Evolutionary conservation across 2,113 vertebrate species (phyloP).

Genomic region (Oryctolagus cuniculus): mOryCun1.1 NC_091437.1:56409001-56409500

Average conservation of each 20-base stretch:
- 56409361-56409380: not conserved
- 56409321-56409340: not conserved
- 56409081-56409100: no score
- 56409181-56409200: not conserved
- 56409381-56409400: not conserved
- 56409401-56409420: not conserved
- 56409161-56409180: not conserved
- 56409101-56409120: not conserved
- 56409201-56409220: not conserved
- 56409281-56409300: not conserved
- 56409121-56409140: not conserved
- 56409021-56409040: not conserved
- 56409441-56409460: not conserved
- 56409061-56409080: not conserved
- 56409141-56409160: not conserved
- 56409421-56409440: not conserved
- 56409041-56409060: not conserved
- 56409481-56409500: not conserved
- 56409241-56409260: not conserved
- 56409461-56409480: not conserved
- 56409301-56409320: not conserved
- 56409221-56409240: not conserved
- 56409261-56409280: not conserved
- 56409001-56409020: constrained; percentile 31
- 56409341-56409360: not conserved